phyloP scores from a whole-genome alignment of 2,113 vertebrate species.

The Pogonocichla stellata region DNA sequence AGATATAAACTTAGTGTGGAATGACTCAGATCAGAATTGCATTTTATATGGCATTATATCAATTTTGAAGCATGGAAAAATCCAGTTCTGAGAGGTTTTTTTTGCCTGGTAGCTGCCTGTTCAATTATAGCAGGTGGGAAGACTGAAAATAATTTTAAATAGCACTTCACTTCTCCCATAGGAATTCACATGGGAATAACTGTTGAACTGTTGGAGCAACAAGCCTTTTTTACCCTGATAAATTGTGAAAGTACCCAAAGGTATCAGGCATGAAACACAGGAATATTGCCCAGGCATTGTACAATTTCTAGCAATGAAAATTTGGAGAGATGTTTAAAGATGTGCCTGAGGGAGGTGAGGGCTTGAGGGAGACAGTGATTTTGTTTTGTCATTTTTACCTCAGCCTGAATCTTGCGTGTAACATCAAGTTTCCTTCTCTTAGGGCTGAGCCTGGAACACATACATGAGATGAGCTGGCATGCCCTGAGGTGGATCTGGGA shows the following conservation, averaged over 20 bases:
- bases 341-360: not conserved
- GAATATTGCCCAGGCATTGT: not conserved
- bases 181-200: not conserved
- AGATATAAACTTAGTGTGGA: not conserved
- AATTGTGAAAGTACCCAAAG: not conserved
- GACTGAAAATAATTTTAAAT: not conserved
- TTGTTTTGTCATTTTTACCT: slow-evolving; percentile 5
- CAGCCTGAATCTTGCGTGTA: not conserved
- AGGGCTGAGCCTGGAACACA: not conserved
- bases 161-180: not conserved
- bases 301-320: not conserved
- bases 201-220: not conserved
- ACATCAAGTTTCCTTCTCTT: not conserved
- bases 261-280: not conserved
- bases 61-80: not conserved
- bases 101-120: not conserved
- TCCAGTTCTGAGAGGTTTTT: not conserved
- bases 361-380: not conserved
- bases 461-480: not conserved
- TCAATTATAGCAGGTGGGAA: not conserved
- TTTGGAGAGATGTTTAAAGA: not conserved
- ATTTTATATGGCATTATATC: not conserved
- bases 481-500: not conserved
- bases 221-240: not conserved
- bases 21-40: not conserved